phyloP scores from a whole-genome alignment of 2,888 invertebrate species.

The Pseudococcus jackbeardsleyi region DNA sequence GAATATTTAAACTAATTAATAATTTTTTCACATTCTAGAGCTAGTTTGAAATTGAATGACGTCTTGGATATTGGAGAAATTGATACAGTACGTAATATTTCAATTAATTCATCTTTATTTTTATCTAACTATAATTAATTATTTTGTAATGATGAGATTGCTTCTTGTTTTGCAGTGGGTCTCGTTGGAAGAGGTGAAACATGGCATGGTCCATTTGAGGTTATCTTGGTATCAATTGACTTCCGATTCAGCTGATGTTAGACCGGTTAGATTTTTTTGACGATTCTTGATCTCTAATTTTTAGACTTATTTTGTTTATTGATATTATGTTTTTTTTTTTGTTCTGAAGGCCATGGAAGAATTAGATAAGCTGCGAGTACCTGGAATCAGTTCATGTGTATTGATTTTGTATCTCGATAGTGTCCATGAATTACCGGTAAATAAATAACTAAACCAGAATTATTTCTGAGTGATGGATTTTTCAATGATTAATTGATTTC shows the following conservation, averaged over 20 bases:
- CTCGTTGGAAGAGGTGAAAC: conserved; percentile 93
- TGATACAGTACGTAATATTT: conserved; percentile 76
- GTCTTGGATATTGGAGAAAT: conserved; percentile 80
- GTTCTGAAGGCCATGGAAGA: conserved; percentile 78
- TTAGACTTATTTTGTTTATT: background rate
- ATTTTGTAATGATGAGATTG: background rate
- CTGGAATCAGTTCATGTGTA: conserved; percentile 82
- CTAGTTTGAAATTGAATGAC: conserved; percentile 79
- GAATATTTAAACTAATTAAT: background rate
- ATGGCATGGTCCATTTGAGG: conserved; percentile 91
- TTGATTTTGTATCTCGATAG: conserved; percentile 93
- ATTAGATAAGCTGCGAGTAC: conserved; percentile 81
- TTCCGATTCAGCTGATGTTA: conserved; percentile 79
- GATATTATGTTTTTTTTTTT: conserved; percentile 40
- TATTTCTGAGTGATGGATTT: background rate
- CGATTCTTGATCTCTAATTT: conserved; percentile 50
- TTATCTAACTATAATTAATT: background rate
- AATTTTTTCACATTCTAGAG: conserved; percentile 72
- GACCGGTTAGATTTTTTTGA: conserved; percentile 75
- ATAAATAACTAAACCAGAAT: conserved; percentile 69
- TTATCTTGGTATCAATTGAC: conserved; percentile 87
- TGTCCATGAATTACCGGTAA: conserved; percentile 90
- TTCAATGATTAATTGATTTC: background rate
- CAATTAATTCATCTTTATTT: conserved; percentile 12
- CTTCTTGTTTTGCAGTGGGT: conserved; percentile 80